A percentile compares a stretch with the other conserved stretches of the same genome.
phyloP scores from a whole-genome alignment of 2,888 invertebrate genomes.

The Meloe dianella region DNA sequence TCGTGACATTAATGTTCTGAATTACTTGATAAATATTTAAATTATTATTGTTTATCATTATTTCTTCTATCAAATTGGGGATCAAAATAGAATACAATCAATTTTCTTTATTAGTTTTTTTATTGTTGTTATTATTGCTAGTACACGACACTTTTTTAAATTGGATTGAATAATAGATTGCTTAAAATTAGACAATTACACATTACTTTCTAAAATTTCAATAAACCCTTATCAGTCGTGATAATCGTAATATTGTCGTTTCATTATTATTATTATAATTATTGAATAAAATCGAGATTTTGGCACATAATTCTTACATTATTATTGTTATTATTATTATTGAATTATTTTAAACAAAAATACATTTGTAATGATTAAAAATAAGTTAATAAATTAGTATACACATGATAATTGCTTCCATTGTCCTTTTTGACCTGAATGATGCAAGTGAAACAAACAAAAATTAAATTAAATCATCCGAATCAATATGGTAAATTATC shows the following conservation, averaged over 20 bases:
- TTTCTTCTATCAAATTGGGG: no score
- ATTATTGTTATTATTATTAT: neutral
- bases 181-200: neutral
- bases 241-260: neutral
- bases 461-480: no score
- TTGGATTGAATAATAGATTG: neutral
- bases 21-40: no score
- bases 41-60: no score
- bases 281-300: neutral
- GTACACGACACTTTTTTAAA: neutral
- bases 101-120: neutral
- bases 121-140: neutral
- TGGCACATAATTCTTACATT: neutral
- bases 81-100: no score
- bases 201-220: neutral
- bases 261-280: neutral
- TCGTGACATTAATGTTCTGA: no score
- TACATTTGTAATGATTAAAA: no score
- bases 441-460: no score
- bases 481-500: slow-evolving; percentile 75
- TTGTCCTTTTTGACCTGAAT: no score
- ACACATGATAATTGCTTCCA: no score
- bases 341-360: no score
- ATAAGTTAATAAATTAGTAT: no score
- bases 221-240: neutral